Evolutionary conservation across 2,888 invertebrate species (phyloP).

Genomic region (Horisme vitalbata): DNA sequence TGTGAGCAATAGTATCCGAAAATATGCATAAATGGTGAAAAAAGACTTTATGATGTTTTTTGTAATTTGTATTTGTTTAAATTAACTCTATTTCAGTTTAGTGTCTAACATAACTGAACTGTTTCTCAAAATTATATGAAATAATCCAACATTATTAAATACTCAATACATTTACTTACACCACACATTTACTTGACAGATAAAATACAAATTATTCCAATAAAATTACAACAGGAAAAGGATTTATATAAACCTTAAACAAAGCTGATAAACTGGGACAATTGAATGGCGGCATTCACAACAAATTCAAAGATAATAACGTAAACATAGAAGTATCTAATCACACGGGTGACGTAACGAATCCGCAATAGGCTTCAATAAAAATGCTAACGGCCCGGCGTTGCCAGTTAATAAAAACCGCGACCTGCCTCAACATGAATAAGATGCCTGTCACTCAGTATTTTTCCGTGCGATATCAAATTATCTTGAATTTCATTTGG

Average conservation of each 20-base stretch:
- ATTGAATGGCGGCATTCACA: conserved; percentile 2
- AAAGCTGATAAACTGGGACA: neutral
- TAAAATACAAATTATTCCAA: neutral
- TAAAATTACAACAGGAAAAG: neutral
- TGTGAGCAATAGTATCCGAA: no score
- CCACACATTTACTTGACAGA: no score
- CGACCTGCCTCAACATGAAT: conserved; percentile 65
- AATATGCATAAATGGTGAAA: no score
- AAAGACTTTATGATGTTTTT: no score
- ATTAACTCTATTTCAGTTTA: no score
- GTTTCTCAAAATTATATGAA: neutral
- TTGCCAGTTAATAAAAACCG: conserved; percentile 33
- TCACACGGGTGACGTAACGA: conserved; percentile 37
- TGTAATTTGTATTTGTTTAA: no score
- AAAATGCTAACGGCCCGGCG: conserved; percentile 36
- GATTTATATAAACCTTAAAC: no score
- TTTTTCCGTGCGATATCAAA: conserved; percentile 62
- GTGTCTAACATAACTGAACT: neutral
- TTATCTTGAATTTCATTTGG: conserved; percentile 32
- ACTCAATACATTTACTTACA: no score
- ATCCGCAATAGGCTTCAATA: conserved; percentile 36
- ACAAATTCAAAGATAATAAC: conserved; percentile 28
- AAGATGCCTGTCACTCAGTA: conserved; percentile 40
- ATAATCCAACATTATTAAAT: neutral
- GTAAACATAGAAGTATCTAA: conserved; percentile 36